Conservation (phyloP, 1,140 invertebrate species). For the Palaemon carinicauda region DNA sequence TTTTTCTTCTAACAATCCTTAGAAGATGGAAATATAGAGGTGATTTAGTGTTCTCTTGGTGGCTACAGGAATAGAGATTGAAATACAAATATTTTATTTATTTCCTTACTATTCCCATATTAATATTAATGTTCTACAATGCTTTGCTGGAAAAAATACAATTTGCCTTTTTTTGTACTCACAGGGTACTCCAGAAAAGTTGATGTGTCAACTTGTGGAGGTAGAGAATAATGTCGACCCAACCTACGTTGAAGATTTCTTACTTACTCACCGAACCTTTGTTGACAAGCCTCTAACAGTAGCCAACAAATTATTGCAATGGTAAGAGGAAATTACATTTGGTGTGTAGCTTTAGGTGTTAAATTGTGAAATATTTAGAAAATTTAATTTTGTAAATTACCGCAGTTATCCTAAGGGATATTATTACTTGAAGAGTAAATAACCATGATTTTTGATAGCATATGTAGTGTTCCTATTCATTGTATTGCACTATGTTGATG, state of each 20-base stretch:
- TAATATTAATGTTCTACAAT: neutral
- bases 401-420: no score
- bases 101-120: neutral
- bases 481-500: no score
- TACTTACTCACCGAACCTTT: slow-evolving; percentile 97
- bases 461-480: neutral
- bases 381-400: no score
- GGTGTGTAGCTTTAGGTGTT: neutral
- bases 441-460: neutral
- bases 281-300: slow-evolving; percentile 85
- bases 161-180: neutral
- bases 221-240: slow-evolving; percentile 93
- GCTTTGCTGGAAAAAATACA: neutral
- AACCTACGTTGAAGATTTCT: slow-evolving; percentile 97
- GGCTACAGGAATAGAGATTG: no score
- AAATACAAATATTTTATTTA: no score
- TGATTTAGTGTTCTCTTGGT: no score
- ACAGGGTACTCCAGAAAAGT: slow-evolving; percentile 85
- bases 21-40: no score
- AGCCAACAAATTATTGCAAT: slow-evolving; percentile 85
- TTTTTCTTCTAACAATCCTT: no score
- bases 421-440: no score
- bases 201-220: slow-evolving; percentile 93
- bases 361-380: neutral
- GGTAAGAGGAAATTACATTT: slow-evolving; percentile 70